phyloP scores from a whole-genome alignment of 2,797 vertebrate species.

The Hyperoplus immaculatus region DNA sequence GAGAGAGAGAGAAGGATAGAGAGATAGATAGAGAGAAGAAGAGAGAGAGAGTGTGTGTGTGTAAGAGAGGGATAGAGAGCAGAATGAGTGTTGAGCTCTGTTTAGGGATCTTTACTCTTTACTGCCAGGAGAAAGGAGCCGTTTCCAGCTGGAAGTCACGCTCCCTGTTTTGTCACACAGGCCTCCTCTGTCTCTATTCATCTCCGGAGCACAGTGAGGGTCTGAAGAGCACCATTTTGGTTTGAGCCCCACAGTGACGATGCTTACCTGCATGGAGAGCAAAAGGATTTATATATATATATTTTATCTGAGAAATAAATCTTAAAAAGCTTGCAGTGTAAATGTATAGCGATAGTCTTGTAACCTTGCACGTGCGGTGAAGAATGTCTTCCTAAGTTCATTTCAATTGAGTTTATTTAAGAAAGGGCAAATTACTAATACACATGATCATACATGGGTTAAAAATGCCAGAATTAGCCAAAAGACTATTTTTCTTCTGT shows the following conservation, averaged over 20 bases:
- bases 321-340: too few species aligned
- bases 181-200: constrained; percentile 58
- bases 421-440: too few species aligned
- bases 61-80: constrained; percentile 8
- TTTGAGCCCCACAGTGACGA: constrained; percentile 12
- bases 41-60: background rate
- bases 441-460: too few species aligned
- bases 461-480: too few species aligned
- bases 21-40: background rate
- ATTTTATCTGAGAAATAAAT: too few species aligned
- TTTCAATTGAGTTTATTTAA: too few species aligned
- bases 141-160: constrained; percentile 67
- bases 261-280: constrained; percentile 16
- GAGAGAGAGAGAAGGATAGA: constrained; percentile 14
- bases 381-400: background rate
- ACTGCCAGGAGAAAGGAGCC: constrained; percentile 55
- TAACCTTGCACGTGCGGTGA: too few species aligned
- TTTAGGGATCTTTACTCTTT: constrained; percentile 50
- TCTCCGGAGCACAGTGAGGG: constrained; percentile 45
- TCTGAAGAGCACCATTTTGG: constrained; percentile 32
- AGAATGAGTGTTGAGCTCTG: constrained; percentile 30
- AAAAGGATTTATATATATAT: background rate
- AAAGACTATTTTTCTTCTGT: too few species aligned
- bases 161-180: constrained; percentile 60
- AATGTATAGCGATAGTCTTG: too few species aligned